Evolutionary conservation across 2,797 vertebrate genomes (phyloP).

Genomic region (Scolopax bukidnonensis): DNA sequence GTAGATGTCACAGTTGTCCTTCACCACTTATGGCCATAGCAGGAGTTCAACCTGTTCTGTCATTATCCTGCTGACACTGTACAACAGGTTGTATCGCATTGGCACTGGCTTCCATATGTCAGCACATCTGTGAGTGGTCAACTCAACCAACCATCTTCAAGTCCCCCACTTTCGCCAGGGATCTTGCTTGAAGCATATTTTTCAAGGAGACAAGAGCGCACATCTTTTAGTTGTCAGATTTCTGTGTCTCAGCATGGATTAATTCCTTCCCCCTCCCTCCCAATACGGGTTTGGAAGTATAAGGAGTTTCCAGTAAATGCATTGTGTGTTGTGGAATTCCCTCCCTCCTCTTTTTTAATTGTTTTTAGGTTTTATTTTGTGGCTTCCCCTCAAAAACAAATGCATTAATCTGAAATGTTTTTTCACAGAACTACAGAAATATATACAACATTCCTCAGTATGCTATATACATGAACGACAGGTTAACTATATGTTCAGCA

Average conservation of each 20-base stretch:
- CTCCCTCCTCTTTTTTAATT: not conserved
- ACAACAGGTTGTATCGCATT: conserved; percentile 88
- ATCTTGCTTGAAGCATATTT: conserved; percentile 78
- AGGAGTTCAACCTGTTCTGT: conserved; percentile 79
- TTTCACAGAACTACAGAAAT: not conserved
- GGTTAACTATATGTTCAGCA: not conserved
- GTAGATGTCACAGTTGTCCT: conserved; percentile 73
- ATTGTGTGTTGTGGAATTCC: not conserved
- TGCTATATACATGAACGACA: not conserved
- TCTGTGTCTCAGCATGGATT: conserved; percentile 55
- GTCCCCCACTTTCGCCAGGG: conserved; percentile 69
- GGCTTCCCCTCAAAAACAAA: not conserved
- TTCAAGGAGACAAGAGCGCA: conserved; percentile 72
- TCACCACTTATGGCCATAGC: conserved; percentile 73
- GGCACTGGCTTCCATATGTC: conserved; percentile 81
- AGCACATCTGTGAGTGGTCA: conserved; percentile 80
- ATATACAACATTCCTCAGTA: not conserved
- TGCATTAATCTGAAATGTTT: not conserved
- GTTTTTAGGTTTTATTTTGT: not conserved
- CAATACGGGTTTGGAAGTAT: not conserved
- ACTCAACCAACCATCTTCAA: conserved; percentile 73
- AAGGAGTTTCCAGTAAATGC: not conserved
- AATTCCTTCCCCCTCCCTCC: not conserved
- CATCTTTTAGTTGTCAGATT: conserved; percentile 76
- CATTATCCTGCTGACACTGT: conserved; percentile 82